phyloP scores from a whole-genome alignment of 2,888 invertebrate genomes.

The Tetranychus piercei region DNA sequence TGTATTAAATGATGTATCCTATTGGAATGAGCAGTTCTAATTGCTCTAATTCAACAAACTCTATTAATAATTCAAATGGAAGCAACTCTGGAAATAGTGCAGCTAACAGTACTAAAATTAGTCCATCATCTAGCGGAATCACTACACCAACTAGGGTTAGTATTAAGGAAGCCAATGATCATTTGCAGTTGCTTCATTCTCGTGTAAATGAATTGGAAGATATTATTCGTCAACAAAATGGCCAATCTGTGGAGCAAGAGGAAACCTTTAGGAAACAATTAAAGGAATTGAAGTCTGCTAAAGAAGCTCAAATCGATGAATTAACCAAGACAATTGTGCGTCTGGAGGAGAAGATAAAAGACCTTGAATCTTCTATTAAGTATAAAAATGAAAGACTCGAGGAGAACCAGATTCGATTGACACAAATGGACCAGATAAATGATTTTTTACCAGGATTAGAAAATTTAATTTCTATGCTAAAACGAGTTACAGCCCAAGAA shows the following conservation, averaged over 20 bases:
- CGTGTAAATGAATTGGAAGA: conserved; percentile 31
- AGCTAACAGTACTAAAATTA: background rate
- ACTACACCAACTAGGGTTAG: conserved; percentile 23
- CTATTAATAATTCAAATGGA: background rate
- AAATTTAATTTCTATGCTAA: background rate
- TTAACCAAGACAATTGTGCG: conserved; percentile 14
- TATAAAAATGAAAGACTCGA: conserved; percentile 2
- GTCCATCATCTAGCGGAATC: background rate
- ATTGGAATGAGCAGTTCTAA: background rate
- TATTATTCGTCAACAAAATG: conserved; percentile 25
- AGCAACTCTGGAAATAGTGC: background rate
- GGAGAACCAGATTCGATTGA: background rate
- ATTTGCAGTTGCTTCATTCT: conserved; percentile 31
- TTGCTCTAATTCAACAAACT: background rate
- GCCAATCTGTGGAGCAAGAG: conserved; percentile 26
- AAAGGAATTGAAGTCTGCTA: conserved; percentile 23
- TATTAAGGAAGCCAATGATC: conserved; percentile 33
- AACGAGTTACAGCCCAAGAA: background rate
- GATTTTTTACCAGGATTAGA: background rate
- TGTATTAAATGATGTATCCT: background rate
- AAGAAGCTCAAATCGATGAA: conserved; percentile 25
- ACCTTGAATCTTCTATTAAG: background rate
- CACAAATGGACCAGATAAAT: background rate
- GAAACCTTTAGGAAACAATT: conserved; percentile 25
- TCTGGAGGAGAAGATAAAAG: conserved; percentile 6